These are phyloP conservation scores for Idaea dimidiata DNA, from an alignment of 2,888 invertebrate species.

Conservation along the genomic window DNA sequence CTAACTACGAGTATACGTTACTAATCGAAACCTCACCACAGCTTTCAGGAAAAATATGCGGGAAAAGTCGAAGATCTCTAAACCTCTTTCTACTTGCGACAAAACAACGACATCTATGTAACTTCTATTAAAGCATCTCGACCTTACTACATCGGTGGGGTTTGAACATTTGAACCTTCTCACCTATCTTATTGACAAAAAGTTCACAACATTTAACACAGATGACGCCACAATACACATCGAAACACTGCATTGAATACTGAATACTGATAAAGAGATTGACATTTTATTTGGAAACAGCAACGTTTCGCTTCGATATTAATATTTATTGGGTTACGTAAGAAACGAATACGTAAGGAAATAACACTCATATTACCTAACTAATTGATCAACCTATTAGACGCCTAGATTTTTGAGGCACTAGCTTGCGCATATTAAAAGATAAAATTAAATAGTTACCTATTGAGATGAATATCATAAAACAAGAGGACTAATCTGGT, in stretches of 20 bases:
- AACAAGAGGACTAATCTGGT: too few species aligned
- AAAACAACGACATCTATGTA: constrained; percentile 18
- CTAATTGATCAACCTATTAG: not conserved
- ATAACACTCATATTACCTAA: not conserved
- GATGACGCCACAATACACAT: constrained; percentile 26
- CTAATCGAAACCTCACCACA: not conserved
- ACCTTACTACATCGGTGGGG: not conserved
- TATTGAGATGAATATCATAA: not conserved
- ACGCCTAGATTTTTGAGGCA: not conserved
- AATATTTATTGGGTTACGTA: not conserved
- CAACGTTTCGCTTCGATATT: not conserved
- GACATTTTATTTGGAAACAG: not conserved
- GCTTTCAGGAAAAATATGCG: too few species aligned
- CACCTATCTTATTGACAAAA: not conserved
- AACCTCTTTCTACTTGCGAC: not conserved
- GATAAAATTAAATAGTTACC: not conserved
- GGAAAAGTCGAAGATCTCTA: not conserved
- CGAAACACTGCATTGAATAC: not conserved
- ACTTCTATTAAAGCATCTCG: constrained; percentile 3
- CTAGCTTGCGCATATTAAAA: not conserved
- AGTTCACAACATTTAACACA: constrained; percentile 12
- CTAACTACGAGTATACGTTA: too few species aligned
- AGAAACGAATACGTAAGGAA: not conserved
- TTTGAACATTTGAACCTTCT: not conserved
- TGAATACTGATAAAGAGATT: not conserved